phyloP scores from a whole-genome alignment of 2,888 invertebrate genomes.

The Labia minor region DNA sequence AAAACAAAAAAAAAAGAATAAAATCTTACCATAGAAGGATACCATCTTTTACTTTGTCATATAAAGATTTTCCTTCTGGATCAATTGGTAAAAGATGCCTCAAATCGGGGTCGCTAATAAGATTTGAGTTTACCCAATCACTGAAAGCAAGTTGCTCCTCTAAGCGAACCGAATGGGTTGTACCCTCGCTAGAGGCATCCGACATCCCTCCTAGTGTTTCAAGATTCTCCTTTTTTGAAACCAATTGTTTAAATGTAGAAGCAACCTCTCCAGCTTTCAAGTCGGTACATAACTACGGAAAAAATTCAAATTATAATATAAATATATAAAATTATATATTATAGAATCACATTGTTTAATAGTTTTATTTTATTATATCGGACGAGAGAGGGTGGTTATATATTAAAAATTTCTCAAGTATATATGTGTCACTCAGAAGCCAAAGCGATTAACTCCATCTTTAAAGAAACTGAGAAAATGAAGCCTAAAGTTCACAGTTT shows the following conservation, averaged over 20 bases:
- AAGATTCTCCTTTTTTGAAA: constrained; percentile 82
- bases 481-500: too few relatives aligned
- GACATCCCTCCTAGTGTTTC: constrained; percentile 89
- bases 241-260: constrained; percentile 84
- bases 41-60: constrained; percentile 90
- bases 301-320: not conserved
- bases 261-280: constrained; percentile 84
- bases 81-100: constrained; percentile 85
- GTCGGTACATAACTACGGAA: constrained; percentile 63
- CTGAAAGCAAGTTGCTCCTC: constrained; percentile 97
- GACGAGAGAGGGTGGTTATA: too few relatives aligned
- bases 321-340: too few relatives aligned
- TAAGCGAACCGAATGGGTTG: constrained; percentile 87
- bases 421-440: too few relatives aligned
- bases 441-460: too few relatives aligned
- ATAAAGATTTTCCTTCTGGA: constrained; percentile 78
- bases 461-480: too few relatives aligned
- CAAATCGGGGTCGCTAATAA: constrained; percentile 80
- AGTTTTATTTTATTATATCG: too few relatives aligned
- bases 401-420: too few relatives aligned
- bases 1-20: not conserved
- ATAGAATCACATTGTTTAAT: too few relatives aligned
- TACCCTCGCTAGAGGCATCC: constrained; percentile 86
- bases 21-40: constrained; percentile 74
- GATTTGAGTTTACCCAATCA: constrained; percentile 95